These are phyloP conservation scores for Chunga burmeisteri DNA, from an alignment of 2,113 vertebrate genomes.

Conservation along the genomic window DNA sequence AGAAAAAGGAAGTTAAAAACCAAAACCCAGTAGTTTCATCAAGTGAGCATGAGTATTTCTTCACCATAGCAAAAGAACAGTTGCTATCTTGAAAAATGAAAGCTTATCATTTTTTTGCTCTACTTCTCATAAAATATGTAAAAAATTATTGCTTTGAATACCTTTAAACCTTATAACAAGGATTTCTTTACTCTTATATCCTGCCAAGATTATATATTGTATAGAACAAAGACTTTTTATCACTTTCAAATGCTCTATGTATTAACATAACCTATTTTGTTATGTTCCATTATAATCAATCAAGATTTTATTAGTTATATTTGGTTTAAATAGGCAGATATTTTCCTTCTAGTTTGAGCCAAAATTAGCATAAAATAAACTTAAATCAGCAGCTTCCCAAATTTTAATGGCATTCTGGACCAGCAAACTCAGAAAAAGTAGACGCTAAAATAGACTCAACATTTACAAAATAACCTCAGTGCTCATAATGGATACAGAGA, in stretches of 20 bases:
- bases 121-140: background rate
- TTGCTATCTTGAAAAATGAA: background rate
- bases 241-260: background rate
- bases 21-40: background rate
- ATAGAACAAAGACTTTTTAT: background rate
- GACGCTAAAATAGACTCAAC: background rate
- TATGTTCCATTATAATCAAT: background rate
- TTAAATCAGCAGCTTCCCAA: background rate
- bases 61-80: background rate
- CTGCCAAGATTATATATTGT: background rate
- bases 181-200: background rate
- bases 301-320: background rate
- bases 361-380: background rate
- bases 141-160: background rate
- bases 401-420: background rate
- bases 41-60: background rate
- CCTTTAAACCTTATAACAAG: background rate
- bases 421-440: background rate
- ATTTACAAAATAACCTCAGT: background rate
- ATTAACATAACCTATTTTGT: background rate
- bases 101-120: background rate
- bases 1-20: background rate
- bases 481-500: background rate
- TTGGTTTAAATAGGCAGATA: background rate
- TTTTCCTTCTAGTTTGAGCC: background rate